These are phyloP conservation scores for Pachyrhynchus sulphureomaculatus DNA, from an alignment of 1,140 invertebrate species.

Conservation along the genomic window DNA sequence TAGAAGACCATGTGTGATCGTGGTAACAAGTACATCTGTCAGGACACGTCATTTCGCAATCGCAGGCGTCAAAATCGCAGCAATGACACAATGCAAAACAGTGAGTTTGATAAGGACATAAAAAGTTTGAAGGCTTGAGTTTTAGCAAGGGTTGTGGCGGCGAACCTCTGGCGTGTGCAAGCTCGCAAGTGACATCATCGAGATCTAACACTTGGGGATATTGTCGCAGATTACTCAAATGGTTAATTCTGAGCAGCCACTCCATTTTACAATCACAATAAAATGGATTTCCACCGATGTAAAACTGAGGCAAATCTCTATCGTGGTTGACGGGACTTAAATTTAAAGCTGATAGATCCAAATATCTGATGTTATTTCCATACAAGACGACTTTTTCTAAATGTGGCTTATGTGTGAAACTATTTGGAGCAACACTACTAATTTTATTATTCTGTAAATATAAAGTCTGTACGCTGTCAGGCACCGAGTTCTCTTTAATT, in stretches of 20 bases:
- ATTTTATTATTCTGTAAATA: constrained; percentile 78
- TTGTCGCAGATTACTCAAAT: constrained; percentile 67
- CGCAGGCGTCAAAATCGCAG: constrained; percentile 88
- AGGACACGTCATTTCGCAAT: constrained; percentile 90
- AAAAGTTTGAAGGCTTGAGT: constrained; percentile 77
- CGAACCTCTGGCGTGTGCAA: constrained; percentile 72
- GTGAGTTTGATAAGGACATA: constrained; percentile 85
- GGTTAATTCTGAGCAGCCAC: constrained; percentile 79
- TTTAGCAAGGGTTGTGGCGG: constrained; percentile 74
- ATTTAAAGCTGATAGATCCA: constrained; percentile 71
- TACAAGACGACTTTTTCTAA: constrained; percentile 74
- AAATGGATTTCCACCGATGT: constrained; percentile 79
- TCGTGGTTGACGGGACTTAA: constrained; percentile 65
- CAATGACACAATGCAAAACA: constrained; percentile 88
- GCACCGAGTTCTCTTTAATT: constrained; percentile 67
- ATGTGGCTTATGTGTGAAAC: constrained; percentile 69
- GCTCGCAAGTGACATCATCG: constrained; percentile 76
- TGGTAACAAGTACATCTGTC: constrained; percentile 84
- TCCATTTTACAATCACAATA: constrained; percentile 84
- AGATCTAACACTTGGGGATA: constrained; percentile 84
- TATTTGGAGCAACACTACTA: constrained; percentile 66
- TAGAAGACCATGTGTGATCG: constrained; percentile 87
- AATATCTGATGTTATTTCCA: constrained; percentile 70
- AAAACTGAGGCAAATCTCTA: constrained; percentile 71
- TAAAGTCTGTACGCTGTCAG: constrained; percentile 71